phyloP scores from a whole-genome alignment of 1,140 invertebrate species.

The Aphis craccivora region DNA sequence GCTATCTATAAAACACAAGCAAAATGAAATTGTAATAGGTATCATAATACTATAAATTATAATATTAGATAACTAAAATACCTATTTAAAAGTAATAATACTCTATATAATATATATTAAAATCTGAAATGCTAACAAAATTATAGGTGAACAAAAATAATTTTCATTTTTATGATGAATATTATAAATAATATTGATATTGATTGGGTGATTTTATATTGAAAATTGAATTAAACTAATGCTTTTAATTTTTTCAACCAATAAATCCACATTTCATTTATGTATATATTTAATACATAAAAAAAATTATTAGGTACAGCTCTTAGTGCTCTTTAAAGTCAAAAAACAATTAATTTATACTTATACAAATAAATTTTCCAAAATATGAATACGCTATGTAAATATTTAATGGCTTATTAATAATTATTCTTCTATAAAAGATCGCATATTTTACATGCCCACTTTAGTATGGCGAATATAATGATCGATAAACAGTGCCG shows the following conservation, averaged over 20 bases:
- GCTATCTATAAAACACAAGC: neutral
- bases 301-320: neutral
- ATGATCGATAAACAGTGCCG: neutral
- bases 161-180: neutral
- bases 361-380: neutral
- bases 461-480: neutral
- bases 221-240: neutral
- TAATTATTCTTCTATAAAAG: neutral
- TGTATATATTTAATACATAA: neutral
- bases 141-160: neutral
- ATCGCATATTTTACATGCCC: neutral
- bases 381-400: neutral
- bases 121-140: neutral
- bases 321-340: too few species aligned
- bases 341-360: neutral
- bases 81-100: neutral
- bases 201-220: neutral
- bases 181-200: too few species aligned
- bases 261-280: neutral
- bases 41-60: neutral
- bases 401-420: neutral
- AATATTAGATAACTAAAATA: neutral
- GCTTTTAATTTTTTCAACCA: neutral
- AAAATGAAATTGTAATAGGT: neutral
- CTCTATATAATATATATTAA: neutral